Evolutionary conservation across 2,888 invertebrate species (phyloP), one percentile per base, ranked within the genome.

Genomic region (Bhutanitis thaidina): DNA sequence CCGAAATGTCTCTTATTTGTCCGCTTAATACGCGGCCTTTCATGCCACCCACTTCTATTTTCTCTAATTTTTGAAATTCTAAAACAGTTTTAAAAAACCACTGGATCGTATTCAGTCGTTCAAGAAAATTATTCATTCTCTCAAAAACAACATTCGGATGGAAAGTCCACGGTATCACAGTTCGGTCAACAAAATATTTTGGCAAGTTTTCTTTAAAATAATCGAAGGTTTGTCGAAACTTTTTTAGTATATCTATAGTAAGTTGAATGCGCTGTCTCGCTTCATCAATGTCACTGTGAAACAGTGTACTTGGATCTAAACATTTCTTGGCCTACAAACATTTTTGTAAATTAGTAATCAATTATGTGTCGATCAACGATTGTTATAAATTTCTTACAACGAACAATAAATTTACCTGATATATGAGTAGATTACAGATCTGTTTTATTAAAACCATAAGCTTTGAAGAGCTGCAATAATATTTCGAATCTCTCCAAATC

Each of bases 271-370:
- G 92, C 75, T 94, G 95, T 74, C 96, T 93, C 0, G 97, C 96
- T 88, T 98, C 98, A 71, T 97, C 97, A 36, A 97, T 95, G 65
- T 98, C 98, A 61, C 97, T 97, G 75, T 98, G 98, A 74, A 98
- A 98, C 53, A 98, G 92, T 0, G 98, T 96, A 2, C 94, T 93
- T 0, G 98, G 97, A 71, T 98, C 98, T 61, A 98, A 90, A 79
- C 95, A 98, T 66, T 93, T 93, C 69, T 95, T 94, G 0, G 96
- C 97, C 95, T 96, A 67, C 50, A 88, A 91, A 45, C 39, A 52
- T 13, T 4, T 27, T 14, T 10, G 13, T 4, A 14, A 13, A 14
- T 27, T 40, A 36, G 3, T 9, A 0, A 36, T 36, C 9, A 10
- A 14, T 16, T 9, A 9, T 15, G 0, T 4, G 1, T 15, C 5